Base-by-base conservation (phyloP, 2,888 invertebrate species). In the Arge pagana region DNA sequence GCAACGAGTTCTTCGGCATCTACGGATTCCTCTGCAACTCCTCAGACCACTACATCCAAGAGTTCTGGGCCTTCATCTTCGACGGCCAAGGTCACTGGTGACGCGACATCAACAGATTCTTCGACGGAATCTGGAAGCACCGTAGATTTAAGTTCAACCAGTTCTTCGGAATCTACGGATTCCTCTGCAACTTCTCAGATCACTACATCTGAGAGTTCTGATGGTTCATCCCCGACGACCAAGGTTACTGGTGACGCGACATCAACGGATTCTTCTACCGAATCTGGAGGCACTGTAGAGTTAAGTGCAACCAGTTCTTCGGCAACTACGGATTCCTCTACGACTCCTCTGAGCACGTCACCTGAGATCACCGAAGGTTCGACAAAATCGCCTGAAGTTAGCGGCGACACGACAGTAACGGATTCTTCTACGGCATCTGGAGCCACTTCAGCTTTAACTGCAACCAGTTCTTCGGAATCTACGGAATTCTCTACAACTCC, bases 1-100 rank as follows among this genome's bases (percentile, higher is more conserved):
- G 55, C 61, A 13, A 64, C 66, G 24, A 65, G 69, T 19, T 67
- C 66, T 10, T 48, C 48, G 21, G 66, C 62, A 48, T 64, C 70
- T 1, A 65, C 64, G 37, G 64, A 61, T 15, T 64, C 61, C 7
- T 52, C 59, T 2, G 62, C 62, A 21, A 59, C 64, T 42, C 61
- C 50, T 11, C 57, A 43, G 19, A 62, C 63, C 6, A 18, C 31
- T 10, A 15, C 11, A 11, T 23, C 10, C 23, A 24, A 11, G 13
- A 26, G 10, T 24, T 58, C 59, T 4, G 61, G 56, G 37, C 60
- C 62, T 15, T 60, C 58, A 8, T 61, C 56, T 51, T 50, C 56
- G 7, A 55, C 49, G 1, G n/a, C n/a, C n/a, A n/a, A n/a, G n/a
- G n/a, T n/a, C n/a, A n/a, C n/a, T n/a, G n/a, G n/a, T n/a, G n/a